Conservation (phyloP, 2,888 invertebrate species). For the Pyralis farinalis region DNA sequence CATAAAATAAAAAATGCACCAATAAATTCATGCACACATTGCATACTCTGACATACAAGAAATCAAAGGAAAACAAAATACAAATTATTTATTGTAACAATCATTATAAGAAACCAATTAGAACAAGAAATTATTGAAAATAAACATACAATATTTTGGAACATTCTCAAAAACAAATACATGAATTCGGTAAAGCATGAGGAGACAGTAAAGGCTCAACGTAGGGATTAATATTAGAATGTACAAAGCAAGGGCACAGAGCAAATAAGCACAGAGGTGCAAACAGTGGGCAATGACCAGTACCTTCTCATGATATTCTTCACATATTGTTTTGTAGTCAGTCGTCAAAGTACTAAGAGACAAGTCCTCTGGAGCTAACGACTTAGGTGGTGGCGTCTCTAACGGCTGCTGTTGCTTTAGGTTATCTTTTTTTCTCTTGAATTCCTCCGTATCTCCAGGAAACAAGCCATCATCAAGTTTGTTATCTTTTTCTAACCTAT, state of each 20-base stretch:
- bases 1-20: no score
- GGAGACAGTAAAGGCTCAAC: conserved; percentile 40
- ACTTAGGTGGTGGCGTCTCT: conserved; percentile 38
- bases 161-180: conserved; percentile 32
- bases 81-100: no score
- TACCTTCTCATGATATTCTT: conserved; percentile 86
- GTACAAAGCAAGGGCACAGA: conserved; percentile 24
- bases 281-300: conserved; percentile 33
- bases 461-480: conserved; percentile 36
- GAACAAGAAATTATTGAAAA: conserved; percentile 5
- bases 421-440: not conserved
- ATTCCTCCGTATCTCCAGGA: not conserved
- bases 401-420: not conserved
- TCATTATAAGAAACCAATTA: not conserved
- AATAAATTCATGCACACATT: not conserved
- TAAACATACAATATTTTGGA: conserved; percentile 26
- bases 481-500: conserved; percentile 38
- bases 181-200: conserved; percentile 32
- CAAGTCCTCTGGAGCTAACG: conserved; percentile 55
- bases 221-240: conserved; percentile 34
- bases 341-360: conserved; percentile 83
- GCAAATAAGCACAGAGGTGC: conserved; percentile 33
- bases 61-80: not conserved
- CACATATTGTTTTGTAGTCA: conserved; percentile 87
- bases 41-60: not conserved